phyloP scores from a whole-genome alignment of 1,140 invertebrate species.

The Ips nitidus region DNA sequence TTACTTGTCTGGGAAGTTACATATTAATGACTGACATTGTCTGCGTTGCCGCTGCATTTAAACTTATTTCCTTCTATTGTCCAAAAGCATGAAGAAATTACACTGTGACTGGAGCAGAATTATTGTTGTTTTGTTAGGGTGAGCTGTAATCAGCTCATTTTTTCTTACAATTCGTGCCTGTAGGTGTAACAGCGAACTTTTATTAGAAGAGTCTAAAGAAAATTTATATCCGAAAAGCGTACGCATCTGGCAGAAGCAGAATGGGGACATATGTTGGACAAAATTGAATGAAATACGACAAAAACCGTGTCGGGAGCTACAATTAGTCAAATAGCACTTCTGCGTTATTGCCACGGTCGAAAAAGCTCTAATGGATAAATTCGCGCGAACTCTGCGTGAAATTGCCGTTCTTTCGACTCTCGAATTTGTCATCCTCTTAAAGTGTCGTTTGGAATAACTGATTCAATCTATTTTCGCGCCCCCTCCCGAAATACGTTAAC shows the following conservation, averaged over 20 bases:
- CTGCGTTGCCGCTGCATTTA: constrained; percentile 30
- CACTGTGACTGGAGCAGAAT: no score
- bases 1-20: constrained; percentile 32
- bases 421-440: constrained; percentile 36
- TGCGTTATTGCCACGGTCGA: constrained; percentile 30
- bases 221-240: not conserved
- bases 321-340: constrained; percentile 35
- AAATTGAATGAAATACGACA: constrained; percentile 27
- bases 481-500: constrained; percentile 17
- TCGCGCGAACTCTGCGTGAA: constrained; percentile 31
- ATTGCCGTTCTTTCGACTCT: constrained; percentile 33
- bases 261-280: constrained; percentile 13
- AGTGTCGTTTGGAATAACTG: constrained; percentile 31
- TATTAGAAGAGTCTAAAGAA: not conserved
- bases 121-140: no score
- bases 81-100: not conserved
- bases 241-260: not conserved
- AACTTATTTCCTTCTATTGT: constrained; percentile 25
- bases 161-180: no score
- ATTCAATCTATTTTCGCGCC: constrained; percentile 28
- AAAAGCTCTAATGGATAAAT: constrained; percentile 36
- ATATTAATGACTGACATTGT: constrained; percentile 35
- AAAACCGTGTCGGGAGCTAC: constrained; percentile 19
- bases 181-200: no score
- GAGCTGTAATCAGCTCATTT: no score